Evolutionary conservation across 2,888 invertebrate species (phyloP).

Genomic region (Tethea ocularis): DNA sequence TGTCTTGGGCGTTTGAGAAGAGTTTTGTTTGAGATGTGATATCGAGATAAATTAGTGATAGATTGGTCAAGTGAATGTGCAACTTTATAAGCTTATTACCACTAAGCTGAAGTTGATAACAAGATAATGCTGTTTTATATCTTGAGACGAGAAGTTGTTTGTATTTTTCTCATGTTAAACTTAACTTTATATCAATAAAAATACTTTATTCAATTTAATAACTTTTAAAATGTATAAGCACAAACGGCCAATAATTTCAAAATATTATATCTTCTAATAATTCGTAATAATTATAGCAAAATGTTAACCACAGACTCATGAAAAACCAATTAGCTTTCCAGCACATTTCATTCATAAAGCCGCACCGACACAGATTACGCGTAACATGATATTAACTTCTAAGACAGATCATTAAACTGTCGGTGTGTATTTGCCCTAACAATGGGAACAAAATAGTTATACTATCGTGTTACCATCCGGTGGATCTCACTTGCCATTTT

Average conservation of each 20-base stretch:
- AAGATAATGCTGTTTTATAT: too few species aligned
- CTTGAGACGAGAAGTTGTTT: too few species aligned
- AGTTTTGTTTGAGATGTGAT: slow-evolving; percentile 28
- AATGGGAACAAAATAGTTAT: slow-evolving; percentile 58
- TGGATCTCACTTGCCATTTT: slow-evolving; percentile 28
- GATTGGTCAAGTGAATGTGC: neutral
- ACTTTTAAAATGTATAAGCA: too few species aligned
- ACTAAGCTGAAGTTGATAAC: too few species aligned
- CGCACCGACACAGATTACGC: slow-evolving; percentile 29
- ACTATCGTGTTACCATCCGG: slow-evolving; percentile 74
- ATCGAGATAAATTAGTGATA: neutral
- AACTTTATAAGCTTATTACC: neutral
- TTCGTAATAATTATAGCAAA: neutral
- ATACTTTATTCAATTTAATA: too few species aligned
- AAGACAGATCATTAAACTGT: slow-evolving; percentile 69
- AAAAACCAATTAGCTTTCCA: slow-evolving; percentile 34
- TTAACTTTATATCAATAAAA: too few species aligned
- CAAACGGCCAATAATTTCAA: too few species aligned
- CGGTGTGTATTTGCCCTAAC: slow-evolving; percentile 57
- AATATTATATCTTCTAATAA: too few species aligned
- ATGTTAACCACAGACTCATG: neutral
- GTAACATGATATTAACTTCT: slow-evolving; percentile 51
- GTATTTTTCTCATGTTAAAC: too few species aligned
- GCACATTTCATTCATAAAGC: slow-evolving; percentile 46
- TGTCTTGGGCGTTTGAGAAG: slow-evolving; percentile 49